Evolutionary conservation across 2,113 vertebrate species (phyloP).

Genomic region (Butorides virescens): DNA sequence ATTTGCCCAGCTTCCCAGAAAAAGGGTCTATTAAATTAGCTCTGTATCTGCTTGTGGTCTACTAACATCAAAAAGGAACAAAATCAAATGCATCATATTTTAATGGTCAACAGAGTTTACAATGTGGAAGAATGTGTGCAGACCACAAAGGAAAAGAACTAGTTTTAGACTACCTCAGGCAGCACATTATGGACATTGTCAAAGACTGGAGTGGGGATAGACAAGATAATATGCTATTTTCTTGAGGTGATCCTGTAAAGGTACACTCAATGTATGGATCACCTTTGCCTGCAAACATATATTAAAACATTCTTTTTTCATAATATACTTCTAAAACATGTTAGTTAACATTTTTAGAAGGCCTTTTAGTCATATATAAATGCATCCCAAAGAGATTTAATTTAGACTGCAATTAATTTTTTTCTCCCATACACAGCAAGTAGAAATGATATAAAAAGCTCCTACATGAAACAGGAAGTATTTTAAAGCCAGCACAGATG

Average conservation of each 20-base stretch:
- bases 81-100: not conserved
- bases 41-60: not conserved
- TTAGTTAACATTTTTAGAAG: conserved; percentile 19
- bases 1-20: not conserved
- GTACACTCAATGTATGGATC: not conserved
- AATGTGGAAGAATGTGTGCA: not conserved
- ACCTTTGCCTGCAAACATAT: not conserved
- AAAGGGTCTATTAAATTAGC: not conserved
- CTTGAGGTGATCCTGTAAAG: not conserved
- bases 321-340: not conserved
- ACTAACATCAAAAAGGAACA: not conserved
- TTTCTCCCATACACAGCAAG: not conserved
- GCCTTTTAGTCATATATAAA: conserved; percentile 35
- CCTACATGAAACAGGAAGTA: not conserved
- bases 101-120: not conserved
- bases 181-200: not conserved
- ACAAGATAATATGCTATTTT: not conserved
- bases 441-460: conserved; percentile 21
- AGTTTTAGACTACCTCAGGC: not conserved
- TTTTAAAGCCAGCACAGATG: conserved; percentile 13
- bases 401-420: conserved; percentile 27
- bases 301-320: not conserved
- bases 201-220: not conserved
- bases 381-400: not conserved
- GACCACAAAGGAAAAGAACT: not conserved